Base-by-base conservation (phyloP, 2,888 invertebrate genomes). In the Chrysomela aeneicollis region DNA sequence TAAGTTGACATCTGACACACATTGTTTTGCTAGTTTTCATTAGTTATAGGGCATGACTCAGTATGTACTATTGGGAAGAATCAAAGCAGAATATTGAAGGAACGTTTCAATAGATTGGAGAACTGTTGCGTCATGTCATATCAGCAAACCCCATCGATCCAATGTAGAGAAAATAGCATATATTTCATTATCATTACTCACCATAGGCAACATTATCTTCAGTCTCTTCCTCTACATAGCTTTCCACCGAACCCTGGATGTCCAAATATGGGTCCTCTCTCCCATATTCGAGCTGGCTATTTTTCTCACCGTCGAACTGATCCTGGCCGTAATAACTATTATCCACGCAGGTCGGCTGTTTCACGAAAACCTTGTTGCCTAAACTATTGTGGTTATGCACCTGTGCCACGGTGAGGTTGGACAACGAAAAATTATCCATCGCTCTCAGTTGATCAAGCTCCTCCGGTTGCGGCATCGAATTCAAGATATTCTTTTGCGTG, bases 311-410 rank as follows among this genome's bases (percentile, higher is more conserved):
- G 9, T 51, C 57, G 15, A 55, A 21, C 59, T 66, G 69, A 46
- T 54, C 62, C 15, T 61, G 64, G 26, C 58, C 54, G 37, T 64
- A 72, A 58, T 67, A 70, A 8, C 64, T 55, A 51, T 22, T 68
- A 64, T 84, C 84, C 32, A 85, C 78, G 15, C 84, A 83, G 22
- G 85, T 83, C 66, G 86, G 85, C 65, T 86, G 84, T 63, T 83
- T 82, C 71, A 85, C 52, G 21, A 49, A 51, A 54, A 6, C 54
- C 52, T 47, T 58, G 51, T 51, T 63, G 18, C 53, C 64, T 18
- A 71, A 54, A 58, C 59, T 64, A 21, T 67, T 72, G 22, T 75
- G 68, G 64, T 71, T 74, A 71, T 77, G 75, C 46, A 75, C 71
- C 72, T 76, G 77, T 21, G 76, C 77, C 57, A 75, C 73, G n/a